phyloP scores from a whole-genome alignment of 2,797 vertebrate species.

The Echeneis naucrates region DNA sequence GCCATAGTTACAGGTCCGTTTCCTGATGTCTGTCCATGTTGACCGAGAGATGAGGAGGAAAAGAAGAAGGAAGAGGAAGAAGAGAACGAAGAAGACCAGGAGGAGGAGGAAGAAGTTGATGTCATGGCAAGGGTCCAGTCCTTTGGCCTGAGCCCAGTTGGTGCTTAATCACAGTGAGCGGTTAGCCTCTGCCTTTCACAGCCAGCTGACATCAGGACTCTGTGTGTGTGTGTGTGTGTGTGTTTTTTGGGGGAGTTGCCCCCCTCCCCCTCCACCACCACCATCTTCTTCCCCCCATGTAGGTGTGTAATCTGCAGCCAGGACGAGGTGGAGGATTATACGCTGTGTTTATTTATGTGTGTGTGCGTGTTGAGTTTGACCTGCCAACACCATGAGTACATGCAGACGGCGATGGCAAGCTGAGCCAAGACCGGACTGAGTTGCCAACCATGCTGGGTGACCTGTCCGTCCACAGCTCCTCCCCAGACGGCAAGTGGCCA shows the following conservation, averaged over 20 bases:
- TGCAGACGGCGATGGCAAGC: slow-evolving; percentile 61
- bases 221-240: slow-evolving; percentile 56
- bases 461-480: slow-evolving; percentile 53
- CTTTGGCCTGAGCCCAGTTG: slow-evolving; percentile 94
- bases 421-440: slow-evolving; percentile 69
- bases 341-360: slow-evolving; percentile 14
- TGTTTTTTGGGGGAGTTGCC: slow-evolving; percentile 68
- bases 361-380: slow-evolving; percentile 45
- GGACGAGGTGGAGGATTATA: slow-evolving; percentile 33
- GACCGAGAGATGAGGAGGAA: slow-evolving; percentile 21
- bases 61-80: slow-evolving; percentile 8
- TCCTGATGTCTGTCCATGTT: too few species aligned
- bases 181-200: slow-evolving; percentile 87
- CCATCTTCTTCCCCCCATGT: slow-evolving; percentile 56
- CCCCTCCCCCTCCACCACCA: background rate
- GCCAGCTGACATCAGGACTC: slow-evolving; percentile 95
- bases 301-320: slow-evolving; percentile 80
- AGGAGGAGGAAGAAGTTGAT: slow-evolving; percentile 50
- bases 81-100: slow-evolving; percentile 32
- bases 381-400: slow-evolving; percentile 76
- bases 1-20: too few species aligned
- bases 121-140: slow-evolving; percentile 91
- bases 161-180: slow-evolving; percentile 84
- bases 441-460: slow-evolving; percentile 78
- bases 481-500: slow-evolving; percentile 56